Base-by-base conservation (phyloP, 1,140 invertebrate species). In the Chironomus tepperi region DNA sequence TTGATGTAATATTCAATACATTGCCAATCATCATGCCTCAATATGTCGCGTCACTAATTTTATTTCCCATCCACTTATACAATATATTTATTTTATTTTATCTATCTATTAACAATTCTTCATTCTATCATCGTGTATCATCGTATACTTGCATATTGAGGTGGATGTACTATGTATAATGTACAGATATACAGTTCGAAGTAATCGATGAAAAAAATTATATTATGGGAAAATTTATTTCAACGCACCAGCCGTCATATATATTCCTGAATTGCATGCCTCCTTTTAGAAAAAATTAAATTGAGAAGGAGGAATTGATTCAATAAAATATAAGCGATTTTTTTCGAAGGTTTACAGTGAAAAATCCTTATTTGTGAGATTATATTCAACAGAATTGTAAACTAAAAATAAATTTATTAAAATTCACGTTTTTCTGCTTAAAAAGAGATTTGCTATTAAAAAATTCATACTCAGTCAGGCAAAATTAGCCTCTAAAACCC, bases 11-110 rank as follows among this genome's bases (percentile, higher is more conserved):
- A 34, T 34, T 34, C 24, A 34, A 34, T 34, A 34, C 24, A 34
- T 57, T 57, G 47, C 47, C n/a, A 57, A 57, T 57, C 47, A 57
- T 57, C 47, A 57, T 34, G 47, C 10, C n/a, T 57, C 47, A 57
- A 57, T 70, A 70, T 70, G 65, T 70, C 65, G 65, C 65, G 65
- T 16, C 65, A 70, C 9, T 70, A 70, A 70, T 70, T 70, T 70
- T 70, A 70, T 70, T 70, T 70, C 10, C 65, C 18, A 10, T 70
- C 16, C 8, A 18, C 16, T n/a, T 19, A 2, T 16, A 47, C 15
- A 47, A 2, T 19, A 16, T 70, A 70, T 21, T 70, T 18, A 19
- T 70, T 3, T 16, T 16, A 19, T 18, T 9, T 21, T 15, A 57
- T 12, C 12, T 15, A 57, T n/a, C 12, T n/a, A 57, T 34, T 34